Conservation (phyloP, 2,797 vertebrate genomes). For the Amblyraja radiata region DNA sequence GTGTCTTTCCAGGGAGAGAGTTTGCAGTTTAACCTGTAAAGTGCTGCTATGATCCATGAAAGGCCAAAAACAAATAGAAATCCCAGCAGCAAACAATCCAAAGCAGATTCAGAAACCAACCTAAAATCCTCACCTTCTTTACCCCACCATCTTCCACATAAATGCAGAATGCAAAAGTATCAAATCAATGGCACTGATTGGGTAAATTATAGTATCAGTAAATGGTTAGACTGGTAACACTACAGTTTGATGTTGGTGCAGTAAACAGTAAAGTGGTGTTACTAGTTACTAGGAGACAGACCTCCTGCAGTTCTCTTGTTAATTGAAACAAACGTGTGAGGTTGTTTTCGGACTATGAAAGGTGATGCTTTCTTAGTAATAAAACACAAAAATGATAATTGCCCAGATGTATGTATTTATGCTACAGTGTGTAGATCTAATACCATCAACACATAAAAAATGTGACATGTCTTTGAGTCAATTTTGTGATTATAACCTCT, state of each 20-base stretch:
- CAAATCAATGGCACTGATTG: background rate
- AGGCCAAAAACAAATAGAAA: background rate
- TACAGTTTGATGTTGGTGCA: background rate
- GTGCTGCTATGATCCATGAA: background rate
- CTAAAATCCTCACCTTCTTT: background rate
- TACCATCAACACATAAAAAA: background rate
- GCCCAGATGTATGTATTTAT: background rate
- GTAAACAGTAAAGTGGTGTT: slow-evolving; percentile 41
- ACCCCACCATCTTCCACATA: background rate
- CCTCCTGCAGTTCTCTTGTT: slow-evolving; percentile 42
- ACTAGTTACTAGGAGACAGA: slow-evolving; percentile 55
- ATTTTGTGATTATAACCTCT: background rate
- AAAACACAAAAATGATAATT: slow-evolving; percentile 41
- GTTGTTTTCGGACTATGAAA: slow-evolving; percentile 42
- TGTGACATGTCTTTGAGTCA: background rate
- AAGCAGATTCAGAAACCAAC: slow-evolving; percentile 2
- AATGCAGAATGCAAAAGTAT: background rate
- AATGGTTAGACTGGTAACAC: background rate
- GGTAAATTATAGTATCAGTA: background rate
- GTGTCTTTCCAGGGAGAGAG: no score
- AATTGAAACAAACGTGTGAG: slow-evolving; percentile 42
- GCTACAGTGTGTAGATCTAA: background rate
- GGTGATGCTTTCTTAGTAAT: slow-evolving; percentile 47
- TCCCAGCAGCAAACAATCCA: background rate
- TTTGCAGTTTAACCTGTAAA: background rate